Conservation (phyloP, 37 sponge, comb jelly and placozoan genomes). For the Halichondria panicea region DNA sequence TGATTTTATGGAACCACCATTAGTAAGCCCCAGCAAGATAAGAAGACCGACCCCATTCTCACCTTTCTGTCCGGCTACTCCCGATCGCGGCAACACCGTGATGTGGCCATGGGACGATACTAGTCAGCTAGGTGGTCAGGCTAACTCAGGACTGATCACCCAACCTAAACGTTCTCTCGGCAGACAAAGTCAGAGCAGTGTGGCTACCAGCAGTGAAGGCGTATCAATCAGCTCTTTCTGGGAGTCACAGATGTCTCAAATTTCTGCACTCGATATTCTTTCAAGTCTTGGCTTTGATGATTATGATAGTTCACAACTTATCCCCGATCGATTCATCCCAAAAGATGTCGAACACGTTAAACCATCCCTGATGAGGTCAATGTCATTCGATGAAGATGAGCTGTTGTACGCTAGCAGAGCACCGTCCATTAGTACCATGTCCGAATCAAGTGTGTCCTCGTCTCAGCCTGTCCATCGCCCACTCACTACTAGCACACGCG, state of each 20-base stretch:
- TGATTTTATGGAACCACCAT: neutral
- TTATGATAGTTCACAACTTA: slow-evolving; percentile 67
- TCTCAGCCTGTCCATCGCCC: neutral
- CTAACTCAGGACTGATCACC: neutral
- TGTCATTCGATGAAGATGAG: neutral
- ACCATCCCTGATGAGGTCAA: slow-evolving; percentile 36
- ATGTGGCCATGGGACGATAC: neutral
- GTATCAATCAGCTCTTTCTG: slow-evolving; percentile 31
- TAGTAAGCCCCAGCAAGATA: neutral
- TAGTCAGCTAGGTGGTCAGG: neutral
- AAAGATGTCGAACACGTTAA: slow-evolving; percentile 23
- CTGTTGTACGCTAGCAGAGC: neutral
- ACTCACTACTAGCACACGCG: neutral
- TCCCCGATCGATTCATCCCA: slow-evolving; percentile 74
- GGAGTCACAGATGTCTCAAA: slow-evolving; percentile 17
- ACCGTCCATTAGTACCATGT: neutral
- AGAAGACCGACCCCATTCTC: slow-evolving; percentile 22
- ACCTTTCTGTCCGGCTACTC: neutral
- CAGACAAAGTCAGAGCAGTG: slow-evolving; percentile 41
- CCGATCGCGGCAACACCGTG: neutral
- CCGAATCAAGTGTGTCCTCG: neutral
- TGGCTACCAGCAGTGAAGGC: slow-evolving; percentile 31
- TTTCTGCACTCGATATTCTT: slow-evolving; percentile 40
- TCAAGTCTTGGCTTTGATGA: slow-evolving; percentile 70
- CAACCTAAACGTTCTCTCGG: slow-evolving; percentile 6